These are phyloP conservation scores for Ceratotherium simum DNA, from an alignment of 2,113 vertebrate genomes.

Conservation along the genomic window DNA sequence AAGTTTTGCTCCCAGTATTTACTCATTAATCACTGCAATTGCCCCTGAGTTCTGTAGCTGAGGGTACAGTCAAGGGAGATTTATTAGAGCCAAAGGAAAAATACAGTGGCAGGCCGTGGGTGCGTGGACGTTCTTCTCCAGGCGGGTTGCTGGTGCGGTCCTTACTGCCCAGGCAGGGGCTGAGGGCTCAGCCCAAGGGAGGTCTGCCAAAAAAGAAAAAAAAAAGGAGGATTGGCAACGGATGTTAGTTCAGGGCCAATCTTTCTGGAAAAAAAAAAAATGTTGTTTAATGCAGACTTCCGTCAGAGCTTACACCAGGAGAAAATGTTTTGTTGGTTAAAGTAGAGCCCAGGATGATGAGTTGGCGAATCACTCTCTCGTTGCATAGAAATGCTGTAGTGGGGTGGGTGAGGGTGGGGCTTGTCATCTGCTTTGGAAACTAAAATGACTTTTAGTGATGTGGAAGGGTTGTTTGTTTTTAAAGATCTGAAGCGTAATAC, in stretches of 20 bases:
- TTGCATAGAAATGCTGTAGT: accelerated
- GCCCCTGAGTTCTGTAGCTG: background rate
- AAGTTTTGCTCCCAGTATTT: background rate
- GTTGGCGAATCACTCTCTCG: accelerated
- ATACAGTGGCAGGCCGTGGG: too few species aligned
- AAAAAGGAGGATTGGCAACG: background rate
- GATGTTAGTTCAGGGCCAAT: too few species aligned
- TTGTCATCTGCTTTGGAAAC: background rate
- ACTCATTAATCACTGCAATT: background rate
- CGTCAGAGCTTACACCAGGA: accelerated
- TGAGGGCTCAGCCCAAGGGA: background rate
- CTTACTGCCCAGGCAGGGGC: background rate
- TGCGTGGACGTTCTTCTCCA: accelerated
- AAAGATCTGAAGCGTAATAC: accelerated
- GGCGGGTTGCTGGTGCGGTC: background rate
- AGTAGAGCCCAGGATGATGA: accelerated
- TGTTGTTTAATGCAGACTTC: too few species aligned
- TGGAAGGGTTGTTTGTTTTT: background rate
- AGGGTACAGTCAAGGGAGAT: background rate
- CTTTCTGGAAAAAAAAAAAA: too few species aligned
- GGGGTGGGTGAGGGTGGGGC: background rate
- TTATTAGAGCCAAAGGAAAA: background rate
- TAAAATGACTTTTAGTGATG: background rate
- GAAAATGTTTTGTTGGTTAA: background rate
- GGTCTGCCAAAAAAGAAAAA: background rate